Evolutionary conservation across 1,140 invertebrate species (phyloP).

Genomic region (Liolophura sinensis): DNA sequence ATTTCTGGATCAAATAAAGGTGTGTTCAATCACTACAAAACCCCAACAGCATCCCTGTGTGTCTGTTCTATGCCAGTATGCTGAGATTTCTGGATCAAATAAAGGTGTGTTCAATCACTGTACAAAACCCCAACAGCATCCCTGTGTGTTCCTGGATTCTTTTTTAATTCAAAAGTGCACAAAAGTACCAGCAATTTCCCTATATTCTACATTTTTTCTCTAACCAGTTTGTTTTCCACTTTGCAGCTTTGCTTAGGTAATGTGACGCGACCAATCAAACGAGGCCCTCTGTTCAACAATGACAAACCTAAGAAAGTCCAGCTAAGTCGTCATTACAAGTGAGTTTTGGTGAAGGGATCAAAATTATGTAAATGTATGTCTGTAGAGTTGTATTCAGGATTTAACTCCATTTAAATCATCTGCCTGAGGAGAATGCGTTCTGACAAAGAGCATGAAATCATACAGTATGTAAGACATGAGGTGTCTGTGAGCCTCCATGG

Average conservation of each 20-base stretch:
- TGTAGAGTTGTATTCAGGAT: conserved; percentile 1
- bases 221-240: conserved; percentile 4
- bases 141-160: no score
- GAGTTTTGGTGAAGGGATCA: conserved; percentile 18
- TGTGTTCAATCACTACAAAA: not conserved
- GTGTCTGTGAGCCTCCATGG: no score
- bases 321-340: conserved; percentile 86
- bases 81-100: not conserved
- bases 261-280: conserved; percentile 88
- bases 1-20: not conserved
- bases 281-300: conserved; percentile 87
- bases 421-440: no score
- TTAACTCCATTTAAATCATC: not conserved
- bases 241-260: conserved; percentile 85
- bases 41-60: not conserved
- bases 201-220: not conserved
- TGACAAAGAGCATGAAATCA: no score
- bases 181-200: no score
- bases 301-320: conserved; percentile 82
- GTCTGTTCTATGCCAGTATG: not conserved
- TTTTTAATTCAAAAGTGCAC: no score
- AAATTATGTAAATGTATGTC: not conserved
- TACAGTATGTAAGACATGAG: no score
- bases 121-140: not conserved
- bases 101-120: not conserved